Base-by-base conservation (phyloP, 2,888 invertebrate genomes). In the Zaprionus lineosus region DNA sequence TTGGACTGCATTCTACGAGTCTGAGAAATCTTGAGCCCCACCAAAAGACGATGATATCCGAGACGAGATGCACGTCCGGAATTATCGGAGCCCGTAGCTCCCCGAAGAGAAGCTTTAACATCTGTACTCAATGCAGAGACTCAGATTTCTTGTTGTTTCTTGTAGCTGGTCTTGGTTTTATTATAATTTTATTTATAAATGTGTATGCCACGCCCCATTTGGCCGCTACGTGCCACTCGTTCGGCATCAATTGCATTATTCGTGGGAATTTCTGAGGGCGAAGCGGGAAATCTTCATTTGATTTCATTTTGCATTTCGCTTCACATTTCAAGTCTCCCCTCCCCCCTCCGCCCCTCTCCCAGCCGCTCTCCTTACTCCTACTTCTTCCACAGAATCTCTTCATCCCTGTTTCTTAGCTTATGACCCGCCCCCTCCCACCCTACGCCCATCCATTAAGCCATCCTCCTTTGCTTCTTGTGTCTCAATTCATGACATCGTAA, bases 231-330 rank as follows among this genome's bases (percentile, higher is more conserved):
- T 76, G 82, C 59, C 59, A 37, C 51, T 31, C 47, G 74, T 59
- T 64, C 56, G 58, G 78, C 78, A 64, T 84, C 84, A 78, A 84
- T 77, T 78, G 77, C 84, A 57, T 63, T 76, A 84, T 78, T 81
- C 78, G 57, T 59, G 60, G 56, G 84, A 78, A 78, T 60, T 39
- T 24, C 33, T 36, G 18, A 44, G 18, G 15, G 46, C 31, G n/a
- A 55, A 68, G 60, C 37, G 46, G 66, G 73, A 84, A 78, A 67
- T 84, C 77, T 79, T 72, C 43, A 47, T 31, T 55, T 53, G 26
- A 29, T 21, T 48, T 52, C 53, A 51, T 26, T 29, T 19, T 39
- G 8, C 18, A 37, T 12, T 18, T 24, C 39, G 2, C 8, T 12
- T 15, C 33, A 21, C 11, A 50, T 62, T 43, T 44, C 55, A 28